Evolutionary conservation across 2,113 vertebrate species (phyloP).

Genomic region (Todiramphus saurophagus): DNA sequence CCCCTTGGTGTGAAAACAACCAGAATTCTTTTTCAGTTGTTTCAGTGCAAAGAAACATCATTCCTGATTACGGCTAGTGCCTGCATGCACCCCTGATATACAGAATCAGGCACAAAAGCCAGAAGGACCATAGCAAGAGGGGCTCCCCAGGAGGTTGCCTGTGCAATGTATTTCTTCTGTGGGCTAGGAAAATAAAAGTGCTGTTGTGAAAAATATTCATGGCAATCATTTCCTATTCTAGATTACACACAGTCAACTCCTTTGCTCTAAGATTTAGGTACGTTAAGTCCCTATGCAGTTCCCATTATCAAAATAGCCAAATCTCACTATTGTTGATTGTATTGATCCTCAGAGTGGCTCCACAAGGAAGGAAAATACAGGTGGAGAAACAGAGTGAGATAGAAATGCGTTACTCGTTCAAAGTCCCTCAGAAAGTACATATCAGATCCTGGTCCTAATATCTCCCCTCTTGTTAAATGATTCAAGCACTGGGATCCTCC

Average conservation of each 20-base stretch:
- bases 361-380: neutral
- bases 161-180: neutral
- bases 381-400: neutral
- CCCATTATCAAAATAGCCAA: neutral
- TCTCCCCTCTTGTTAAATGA: neutral
- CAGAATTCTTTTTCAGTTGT: neutral
- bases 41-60: neutral
- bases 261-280: neutral
- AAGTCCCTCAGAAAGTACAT: neutral
- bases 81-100: neutral
- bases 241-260: neutral
- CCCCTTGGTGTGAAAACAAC: neutral
- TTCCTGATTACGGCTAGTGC: neutral
- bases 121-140: neutral
- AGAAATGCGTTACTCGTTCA: neutral
- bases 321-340: neutral
- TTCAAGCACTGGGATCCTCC: neutral
- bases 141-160: neutral
- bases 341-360: neutral
- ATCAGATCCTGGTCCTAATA: neutral
- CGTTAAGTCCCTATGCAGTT: neutral
- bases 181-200: neutral
- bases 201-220: neutral
- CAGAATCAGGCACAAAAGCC: neutral
- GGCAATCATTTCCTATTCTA: neutral